Percentiles rank a stretch among this genome's conserved stretches.
These are phyloP conservation scores for Apistogramma diplotaenia DNA, from an alignment of 2,113 vertebrate species.

Conservation along the genomic window DNA sequence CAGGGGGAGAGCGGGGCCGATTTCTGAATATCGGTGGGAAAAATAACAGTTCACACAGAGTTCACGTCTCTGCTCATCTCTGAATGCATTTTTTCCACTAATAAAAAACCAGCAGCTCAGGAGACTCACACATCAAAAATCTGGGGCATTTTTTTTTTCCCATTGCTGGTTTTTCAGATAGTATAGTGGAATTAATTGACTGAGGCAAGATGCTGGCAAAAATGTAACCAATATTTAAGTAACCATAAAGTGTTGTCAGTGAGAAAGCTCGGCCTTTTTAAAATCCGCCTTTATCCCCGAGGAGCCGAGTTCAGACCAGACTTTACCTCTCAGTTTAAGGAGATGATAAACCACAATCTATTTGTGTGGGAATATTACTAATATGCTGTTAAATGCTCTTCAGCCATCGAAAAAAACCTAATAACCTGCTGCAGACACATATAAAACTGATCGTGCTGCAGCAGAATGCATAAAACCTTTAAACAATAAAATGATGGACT, in stretches of 20 bases:
- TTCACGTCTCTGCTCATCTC: neutral
- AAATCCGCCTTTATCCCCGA: conserved; percentile 20
- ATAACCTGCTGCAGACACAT: neutral
- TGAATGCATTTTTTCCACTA: neutral
- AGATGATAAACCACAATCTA: neutral
- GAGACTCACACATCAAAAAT: neutral
- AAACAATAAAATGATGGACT: conserved; percentile 9
- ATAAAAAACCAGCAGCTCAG: neutral
- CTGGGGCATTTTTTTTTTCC: neutral
- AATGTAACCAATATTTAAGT: neutral
- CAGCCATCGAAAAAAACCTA: neutral
- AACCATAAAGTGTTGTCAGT: neutral
- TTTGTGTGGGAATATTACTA: neutral
- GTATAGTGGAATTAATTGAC: conserved; percentile 34
- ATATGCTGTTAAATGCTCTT: neutral
- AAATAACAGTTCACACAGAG: neutral
- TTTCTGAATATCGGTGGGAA: neutral
- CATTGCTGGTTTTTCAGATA: neutral
- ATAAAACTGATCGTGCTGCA: neutral
- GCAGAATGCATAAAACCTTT: neutral
- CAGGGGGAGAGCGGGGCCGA: neutral
- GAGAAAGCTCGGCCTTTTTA: neutral
- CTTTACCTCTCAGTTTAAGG: neutral
- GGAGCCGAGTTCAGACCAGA: neutral
- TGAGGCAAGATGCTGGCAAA: conserved; percentile 2